phyloP scores from a whole-genome alignment of 2,797 vertebrate species.

The Bovichtus variegatus region DNA sequence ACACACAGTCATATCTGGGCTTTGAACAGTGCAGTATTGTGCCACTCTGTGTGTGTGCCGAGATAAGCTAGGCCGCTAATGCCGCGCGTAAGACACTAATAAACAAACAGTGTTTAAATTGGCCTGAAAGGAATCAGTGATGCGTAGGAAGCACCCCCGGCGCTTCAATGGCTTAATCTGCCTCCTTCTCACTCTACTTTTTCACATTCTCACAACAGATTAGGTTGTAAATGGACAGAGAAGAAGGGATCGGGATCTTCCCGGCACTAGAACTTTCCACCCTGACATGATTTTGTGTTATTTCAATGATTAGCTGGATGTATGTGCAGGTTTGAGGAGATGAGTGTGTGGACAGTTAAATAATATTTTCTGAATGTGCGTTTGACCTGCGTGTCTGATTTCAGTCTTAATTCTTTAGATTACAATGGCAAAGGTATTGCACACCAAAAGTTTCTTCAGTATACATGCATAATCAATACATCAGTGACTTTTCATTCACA shows the following conservation, averaged over 20 bases:
- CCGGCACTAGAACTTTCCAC: constrained; percentile 51
- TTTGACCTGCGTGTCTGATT: constrained; percentile 8
- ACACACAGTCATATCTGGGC: constrained; percentile 73
- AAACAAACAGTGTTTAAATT: constrained; percentile 91
- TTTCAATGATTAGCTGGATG: constrained; percentile 19
- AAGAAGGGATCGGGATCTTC: constrained; percentile 63
- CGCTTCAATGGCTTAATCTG: constrained; percentile 88
- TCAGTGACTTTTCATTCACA: neutral
- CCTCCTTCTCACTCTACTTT: constrained; percentile 78
- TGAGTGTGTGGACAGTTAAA: neutral
- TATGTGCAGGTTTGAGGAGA: constrained; percentile 15
- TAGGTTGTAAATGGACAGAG: constrained; percentile 79
- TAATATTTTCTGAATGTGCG: neutral
- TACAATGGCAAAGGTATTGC: neutral
- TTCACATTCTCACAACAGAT: constrained; percentile 86
- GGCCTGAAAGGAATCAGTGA: constrained; percentile 85
- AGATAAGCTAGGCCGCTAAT: constrained; percentile 87
- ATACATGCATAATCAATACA: neutral
- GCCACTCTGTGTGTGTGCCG: constrained; percentile 79
- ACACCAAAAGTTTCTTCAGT: neutral
- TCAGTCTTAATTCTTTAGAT: neutral
- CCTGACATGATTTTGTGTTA: constrained; percentile 44
- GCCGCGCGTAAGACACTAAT: constrained; percentile 86
- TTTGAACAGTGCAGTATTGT: constrained; percentile 83
- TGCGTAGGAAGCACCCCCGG: constrained; percentile 80